Evolutionary conservation across 2,797 vertebrate genomes (phyloP).

Genomic region (Typhlichthys subterraneus): DNA sequence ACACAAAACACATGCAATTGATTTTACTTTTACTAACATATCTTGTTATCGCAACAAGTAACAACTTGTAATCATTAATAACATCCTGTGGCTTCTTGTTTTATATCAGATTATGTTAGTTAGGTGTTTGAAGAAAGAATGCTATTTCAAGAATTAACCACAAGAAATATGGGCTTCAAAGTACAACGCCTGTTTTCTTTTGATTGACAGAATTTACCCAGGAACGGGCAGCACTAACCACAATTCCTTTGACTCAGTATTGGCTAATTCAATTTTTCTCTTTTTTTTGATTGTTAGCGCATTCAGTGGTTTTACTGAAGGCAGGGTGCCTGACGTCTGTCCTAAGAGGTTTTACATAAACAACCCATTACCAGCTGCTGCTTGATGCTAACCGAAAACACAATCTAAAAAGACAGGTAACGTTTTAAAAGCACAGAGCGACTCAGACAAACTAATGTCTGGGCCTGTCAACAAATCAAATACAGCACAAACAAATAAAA

Average conservation of each 20-base stretch:
- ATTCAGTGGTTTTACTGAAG: not conserved
- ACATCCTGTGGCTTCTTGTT: constrained; percentile 22
- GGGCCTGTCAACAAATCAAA: constrained; percentile 33
- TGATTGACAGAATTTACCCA: constrained; percentile 49
- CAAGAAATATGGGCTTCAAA: constrained; percentile 34
- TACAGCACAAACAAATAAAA: constrained; percentile 38
- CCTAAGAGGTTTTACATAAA: constrained; percentile 19
- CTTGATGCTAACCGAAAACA: not conserved
- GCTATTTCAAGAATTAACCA: constrained; percentile 61
- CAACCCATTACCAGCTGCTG: constrained; percentile 17
- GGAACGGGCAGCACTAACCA: constrained; percentile 43
- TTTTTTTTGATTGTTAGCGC: constrained; percentile 42
- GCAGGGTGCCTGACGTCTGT: constrained; percentile 15
- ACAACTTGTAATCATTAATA: constrained; percentile 12
- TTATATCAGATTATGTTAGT: constrained; percentile 41
- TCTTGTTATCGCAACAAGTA: constrained; percentile 9
- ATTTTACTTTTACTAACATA: constrained; percentile 16
- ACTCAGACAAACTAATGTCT: constrained; percentile 57
- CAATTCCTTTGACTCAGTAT: constrained; percentile 33
- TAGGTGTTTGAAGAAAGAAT: constrained; percentile 57
- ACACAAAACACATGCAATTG: not conserved
- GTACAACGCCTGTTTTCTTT: constrained; percentile 33
- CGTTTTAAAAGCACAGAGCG: constrained; percentile 27
- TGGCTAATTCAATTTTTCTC: constrained; percentile 54
- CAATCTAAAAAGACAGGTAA: not conserved